Percentiles rank a stretch among this genome's conserved stretches.
These are phyloP conservation scores for Drosophila tani DNA, from an alignment of 1,140 invertebrate genomes.

Conservation along the genomic window DNA sequence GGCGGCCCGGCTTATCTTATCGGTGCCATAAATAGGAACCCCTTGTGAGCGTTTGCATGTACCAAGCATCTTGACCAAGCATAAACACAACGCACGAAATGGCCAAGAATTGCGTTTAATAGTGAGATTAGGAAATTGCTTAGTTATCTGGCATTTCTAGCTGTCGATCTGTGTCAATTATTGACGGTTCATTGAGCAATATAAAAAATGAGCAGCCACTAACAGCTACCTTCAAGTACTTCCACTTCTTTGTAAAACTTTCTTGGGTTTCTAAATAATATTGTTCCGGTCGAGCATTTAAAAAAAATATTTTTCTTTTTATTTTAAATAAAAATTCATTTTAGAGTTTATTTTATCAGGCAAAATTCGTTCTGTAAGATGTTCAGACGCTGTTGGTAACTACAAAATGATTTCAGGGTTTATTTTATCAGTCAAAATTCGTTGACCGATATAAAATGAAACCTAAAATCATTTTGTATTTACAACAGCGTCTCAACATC, in stretches of 20 bases:
- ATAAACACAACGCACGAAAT: conserved; percentile 5
- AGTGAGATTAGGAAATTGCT: conserved; percentile 6
- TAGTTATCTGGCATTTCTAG: conserved; percentile 20
- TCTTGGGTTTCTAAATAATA: no score
- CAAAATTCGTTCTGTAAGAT: no score
- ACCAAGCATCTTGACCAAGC: conserved; percentile 31
- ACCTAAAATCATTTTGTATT: no score
- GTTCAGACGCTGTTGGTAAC: no score
- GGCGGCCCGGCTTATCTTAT: conserved; percentile 24
- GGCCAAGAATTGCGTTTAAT: conserved; percentile 10
- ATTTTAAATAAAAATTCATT: no score
- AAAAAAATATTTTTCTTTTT: no score
- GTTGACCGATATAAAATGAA: no score
- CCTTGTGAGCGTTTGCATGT: conserved; percentile 28
- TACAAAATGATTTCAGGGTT: no score
- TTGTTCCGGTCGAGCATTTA: no score
- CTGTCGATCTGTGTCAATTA: conserved; percentile 11
- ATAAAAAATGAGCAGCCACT: neutral
- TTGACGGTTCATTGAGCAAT: conserved; percentile 8
- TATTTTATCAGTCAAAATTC: no score
- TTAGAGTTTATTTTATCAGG: no score
- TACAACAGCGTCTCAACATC: no score
- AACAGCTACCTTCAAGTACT: neutral
- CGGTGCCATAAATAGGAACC: conserved; percentile 50
- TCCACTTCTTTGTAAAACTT: neutral